A percentile compares a stretch with the other conserved stretches of the same genome.
phyloP scores from a whole-genome alignment of 2,113 vertebrate species.

The Athene noctua region DNA sequence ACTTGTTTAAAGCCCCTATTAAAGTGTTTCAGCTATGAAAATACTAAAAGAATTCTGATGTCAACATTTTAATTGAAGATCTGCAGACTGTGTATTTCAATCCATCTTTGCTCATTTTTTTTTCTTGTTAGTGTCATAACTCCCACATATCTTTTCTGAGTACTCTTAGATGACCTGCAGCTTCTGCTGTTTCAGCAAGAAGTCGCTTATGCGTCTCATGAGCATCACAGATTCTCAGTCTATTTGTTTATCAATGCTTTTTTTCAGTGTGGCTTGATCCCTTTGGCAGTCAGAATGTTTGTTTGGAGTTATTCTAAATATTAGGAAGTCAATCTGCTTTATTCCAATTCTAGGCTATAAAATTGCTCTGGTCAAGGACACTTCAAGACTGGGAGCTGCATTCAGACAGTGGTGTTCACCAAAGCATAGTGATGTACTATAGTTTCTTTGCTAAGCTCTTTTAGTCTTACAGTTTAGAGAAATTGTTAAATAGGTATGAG shows the following conservation, averaged over 20 bases:
- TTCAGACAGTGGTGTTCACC: not conserved
- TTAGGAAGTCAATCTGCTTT: constrained; percentile 53
- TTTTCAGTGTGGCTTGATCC: not conserved
- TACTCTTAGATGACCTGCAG: not conserved
- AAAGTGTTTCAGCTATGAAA: not conserved
- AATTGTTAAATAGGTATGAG: not conserved
- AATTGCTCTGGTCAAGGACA: not conserved
- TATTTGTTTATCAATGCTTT: not conserved
- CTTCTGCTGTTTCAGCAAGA: not conserved
- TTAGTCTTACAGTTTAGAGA: not conserved
- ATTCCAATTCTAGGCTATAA: constrained; percentile 23
- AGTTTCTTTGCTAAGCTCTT: not conserved
- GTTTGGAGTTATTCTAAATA: constrained; percentile 54
- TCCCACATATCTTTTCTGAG: not conserved
- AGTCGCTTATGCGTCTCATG: not conserved
- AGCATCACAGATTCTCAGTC: not conserved
- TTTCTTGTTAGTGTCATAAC: not conserved
- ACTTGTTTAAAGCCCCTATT: not conserved
- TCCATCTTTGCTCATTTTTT: not conserved
- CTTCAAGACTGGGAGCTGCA: not conserved
- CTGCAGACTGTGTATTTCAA: not conserved
- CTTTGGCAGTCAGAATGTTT: constrained; percentile 38
- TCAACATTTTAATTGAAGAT: not conserved
- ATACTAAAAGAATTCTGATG: not conserved
- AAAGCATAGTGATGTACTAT: not conserved